A percentile compares a stretch with the other conserved stretches of the same genome.
Conservation (phyloP, 2,113 vertebrate genomes). For the Chloroceryle aenea region DNA sequence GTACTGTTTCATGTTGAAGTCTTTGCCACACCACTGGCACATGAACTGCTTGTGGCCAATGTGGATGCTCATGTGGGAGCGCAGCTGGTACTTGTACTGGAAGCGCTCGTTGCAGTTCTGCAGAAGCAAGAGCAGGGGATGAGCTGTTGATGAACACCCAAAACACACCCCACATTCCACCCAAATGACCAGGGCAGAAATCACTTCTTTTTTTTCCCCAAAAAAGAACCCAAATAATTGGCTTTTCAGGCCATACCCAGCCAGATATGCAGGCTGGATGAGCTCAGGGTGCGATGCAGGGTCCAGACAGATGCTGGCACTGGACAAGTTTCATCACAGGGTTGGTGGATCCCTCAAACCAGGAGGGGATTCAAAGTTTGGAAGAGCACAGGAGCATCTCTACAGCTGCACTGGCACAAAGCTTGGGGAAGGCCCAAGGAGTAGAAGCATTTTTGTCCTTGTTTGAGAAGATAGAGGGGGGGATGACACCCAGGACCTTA, state of each 20-base stretch:
- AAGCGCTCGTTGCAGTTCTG: constrained; percentile 95
- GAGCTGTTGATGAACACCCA: neutral
- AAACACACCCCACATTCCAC: neutral
- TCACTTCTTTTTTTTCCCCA: accelerated
- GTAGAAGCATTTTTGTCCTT: accelerated
- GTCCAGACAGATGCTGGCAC: neutral
- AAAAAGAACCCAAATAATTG: neutral
- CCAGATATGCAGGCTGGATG: neutral
- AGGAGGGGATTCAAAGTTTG: neutral
- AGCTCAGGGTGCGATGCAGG: neutral
- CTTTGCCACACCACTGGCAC: constrained; percentile 87
- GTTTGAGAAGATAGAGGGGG: accelerated
- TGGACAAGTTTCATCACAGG: neutral
- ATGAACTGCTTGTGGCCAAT: constrained; percentile 87
- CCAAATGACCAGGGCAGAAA: neutral
- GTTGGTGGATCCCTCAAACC: neutral
- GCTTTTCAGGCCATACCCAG: accelerated
- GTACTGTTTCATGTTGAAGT: constrained; percentile 89
- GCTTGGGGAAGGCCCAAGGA: neutral
- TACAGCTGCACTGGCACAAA: neutral
- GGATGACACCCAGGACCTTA: neutral
- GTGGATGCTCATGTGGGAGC: constrained; percentile 87
- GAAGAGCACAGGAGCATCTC: accelerated
- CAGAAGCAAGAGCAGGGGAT: accelerated
- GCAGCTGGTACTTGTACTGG: constrained; percentile 87